A percentile compares a stretch with the other conserved stretches of the same genome.
Conservation (phyloP, 35 echinoderm and acorn worm genomes). For the Chiridota heheva region DNA sequence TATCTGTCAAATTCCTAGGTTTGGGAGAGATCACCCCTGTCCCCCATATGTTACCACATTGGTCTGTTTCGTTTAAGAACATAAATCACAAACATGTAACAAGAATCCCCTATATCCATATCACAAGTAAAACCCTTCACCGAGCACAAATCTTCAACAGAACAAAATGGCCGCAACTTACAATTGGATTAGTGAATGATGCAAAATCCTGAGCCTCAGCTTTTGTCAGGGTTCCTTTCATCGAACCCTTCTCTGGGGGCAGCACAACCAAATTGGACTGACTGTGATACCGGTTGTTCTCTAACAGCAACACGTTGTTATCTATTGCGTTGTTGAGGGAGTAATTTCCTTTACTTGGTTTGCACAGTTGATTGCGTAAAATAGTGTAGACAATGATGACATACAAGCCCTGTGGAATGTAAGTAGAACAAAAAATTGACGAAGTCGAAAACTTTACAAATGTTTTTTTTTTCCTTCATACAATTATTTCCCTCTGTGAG, state of each 20-base stretch:
- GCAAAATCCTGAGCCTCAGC: constrained; percentile 39
- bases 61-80: no score
- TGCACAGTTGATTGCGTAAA: constrained; percentile 83
- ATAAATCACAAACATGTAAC: no score
- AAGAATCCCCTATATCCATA: no score
- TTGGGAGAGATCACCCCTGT: no score
- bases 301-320: constrained; percentile 75
- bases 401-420: constrained; percentile 74
- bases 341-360: constrained; percentile 84
- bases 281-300: constrained; percentile 67
- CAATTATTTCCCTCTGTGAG: no score
- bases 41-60: no score
- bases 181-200: constrained; percentile 7
- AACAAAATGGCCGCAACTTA: background rate
- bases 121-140: no score
- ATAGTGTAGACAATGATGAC: constrained; percentile 91
- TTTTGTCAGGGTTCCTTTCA: constrained; percentile 69
- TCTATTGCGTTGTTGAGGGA: constrained; percentile 77
- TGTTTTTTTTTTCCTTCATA: no score
- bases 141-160: no score
- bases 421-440: background rate
- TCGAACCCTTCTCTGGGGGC: constrained; percentile 66
- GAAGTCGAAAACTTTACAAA: background rate
- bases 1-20: no score
- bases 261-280: constrained; percentile 44